Evolutionary conservation across 2,888 invertebrate genomes (phyloP).

Genomic region (Selenia dentaria): DNA sequence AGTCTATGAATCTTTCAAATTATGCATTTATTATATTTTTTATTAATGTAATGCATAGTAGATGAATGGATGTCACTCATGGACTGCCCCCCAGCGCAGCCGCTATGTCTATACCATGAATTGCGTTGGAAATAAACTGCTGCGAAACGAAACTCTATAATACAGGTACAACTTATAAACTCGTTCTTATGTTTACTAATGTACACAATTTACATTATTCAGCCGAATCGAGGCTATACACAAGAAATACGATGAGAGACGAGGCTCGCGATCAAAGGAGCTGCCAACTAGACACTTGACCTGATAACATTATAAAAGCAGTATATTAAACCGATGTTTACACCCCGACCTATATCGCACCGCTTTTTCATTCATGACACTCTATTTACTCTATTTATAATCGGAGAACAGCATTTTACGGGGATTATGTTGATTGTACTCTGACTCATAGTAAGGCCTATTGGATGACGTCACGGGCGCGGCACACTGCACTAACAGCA

Average conservation of each 20-base stretch:
- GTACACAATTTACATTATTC: too few relatives aligned
- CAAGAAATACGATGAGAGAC: constrained; percentile 38
- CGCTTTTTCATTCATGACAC: constrained; percentile 56
- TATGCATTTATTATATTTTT: too few relatives aligned
- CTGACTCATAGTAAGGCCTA: constrained; percentile 42
- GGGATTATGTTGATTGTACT: constrained; percentile 42
- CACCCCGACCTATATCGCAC: constrained; percentile 41
- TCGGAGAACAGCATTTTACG: constrained; percentile 18
- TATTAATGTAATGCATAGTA: too few relatives aligned
- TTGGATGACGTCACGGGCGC: constrained; percentile 66
- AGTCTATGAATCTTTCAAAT: too few relatives aligned
- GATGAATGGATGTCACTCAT: too few relatives aligned
- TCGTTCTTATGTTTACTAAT: too few relatives aligned
- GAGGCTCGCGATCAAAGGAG: constrained; percentile 36
- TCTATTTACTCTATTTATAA: constrained; percentile 20
- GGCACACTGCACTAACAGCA: constrained; percentile 82
- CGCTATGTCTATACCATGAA: too few relatives aligned
- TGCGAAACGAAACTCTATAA: too few relatives aligned
- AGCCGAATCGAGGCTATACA: constrained; percentile 7
- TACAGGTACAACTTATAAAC: too few relatives aligned
- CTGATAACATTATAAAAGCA: constrained; percentile 44
- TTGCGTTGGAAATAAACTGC: too few relatives aligned
- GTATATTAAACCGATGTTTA: constrained; percentile 44
- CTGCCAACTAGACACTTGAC: constrained; percentile 60
- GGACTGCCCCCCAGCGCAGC: too few relatives aligned